Conservation (phyloP, 2,113 vertebrate genomes). For the Saccopteryx bilineata region DNA sequence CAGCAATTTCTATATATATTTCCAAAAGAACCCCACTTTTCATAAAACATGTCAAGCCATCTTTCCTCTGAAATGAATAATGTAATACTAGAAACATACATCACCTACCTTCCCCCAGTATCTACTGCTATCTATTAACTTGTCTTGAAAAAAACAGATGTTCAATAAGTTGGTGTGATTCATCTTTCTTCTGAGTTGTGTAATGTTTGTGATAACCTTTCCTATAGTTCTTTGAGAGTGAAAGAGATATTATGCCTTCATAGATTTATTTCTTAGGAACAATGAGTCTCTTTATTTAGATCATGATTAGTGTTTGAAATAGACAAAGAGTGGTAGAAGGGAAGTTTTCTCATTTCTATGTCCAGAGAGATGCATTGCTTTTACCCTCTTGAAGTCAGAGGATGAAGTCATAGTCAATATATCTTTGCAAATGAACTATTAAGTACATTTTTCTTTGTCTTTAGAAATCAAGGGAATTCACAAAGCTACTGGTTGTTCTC, state of each 20-base stretch:
- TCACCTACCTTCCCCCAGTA: fast-evolving
- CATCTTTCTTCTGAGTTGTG: constrained; percentile 15
- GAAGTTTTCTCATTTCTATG: constrained; percentile 16
- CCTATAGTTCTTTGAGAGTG: background rate
- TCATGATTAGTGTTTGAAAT: background rate
- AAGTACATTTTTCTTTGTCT: constrained; percentile 72
- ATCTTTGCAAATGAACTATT: constrained; percentile 47
- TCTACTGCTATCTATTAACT: constrained; percentile 1
- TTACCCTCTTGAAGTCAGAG: background rate
- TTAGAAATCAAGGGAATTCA: constrained; percentile 59
- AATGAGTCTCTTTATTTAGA: background rate
- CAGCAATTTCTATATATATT: background rate
- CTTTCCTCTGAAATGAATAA: background rate
- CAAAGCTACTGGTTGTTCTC: constrained; percentile 25
- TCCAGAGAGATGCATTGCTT: constrained; percentile 31
- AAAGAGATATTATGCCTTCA: background rate
- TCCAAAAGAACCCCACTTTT: background rate
- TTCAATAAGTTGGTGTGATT: constrained; percentile 40
- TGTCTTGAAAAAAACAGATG: background rate
- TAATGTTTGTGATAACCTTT: constrained; percentile 25
- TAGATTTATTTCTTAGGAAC: background rate
- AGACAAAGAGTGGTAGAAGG: background rate
- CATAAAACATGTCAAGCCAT: background rate
- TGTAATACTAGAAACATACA: background rate
- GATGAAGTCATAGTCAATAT: constrained; percentile 56